Evolutionary conservation across 92 coral and sea anemone species (phyloP), one percentile per base, ranked within the genome.

Genomic region (Montipora capitata): DNA sequence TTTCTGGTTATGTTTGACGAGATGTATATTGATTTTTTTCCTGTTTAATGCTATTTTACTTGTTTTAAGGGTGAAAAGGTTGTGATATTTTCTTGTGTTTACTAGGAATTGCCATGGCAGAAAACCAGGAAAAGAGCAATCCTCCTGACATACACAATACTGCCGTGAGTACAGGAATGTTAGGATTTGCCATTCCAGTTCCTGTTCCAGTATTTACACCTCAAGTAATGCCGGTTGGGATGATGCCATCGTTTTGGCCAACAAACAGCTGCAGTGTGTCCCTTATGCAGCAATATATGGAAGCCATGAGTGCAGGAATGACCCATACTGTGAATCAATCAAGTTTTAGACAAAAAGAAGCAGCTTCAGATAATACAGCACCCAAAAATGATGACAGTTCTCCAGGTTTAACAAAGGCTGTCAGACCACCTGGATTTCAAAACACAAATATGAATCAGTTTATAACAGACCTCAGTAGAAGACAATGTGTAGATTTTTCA

Each of bases 181-280:
- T 84, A 40, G 82, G 92, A 35, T 85, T 94, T 65, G 85, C 89
- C 18, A 68, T 91, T 66, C 87, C 93, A 35, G 18, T 91, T 59
- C 95, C 95, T 11, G 41, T 85, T 15, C 98, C 92, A 62, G 68
- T 94, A 10, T 83, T 89, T 35, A 82, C 88, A 18, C 95, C 94
- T 59, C 95, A 83, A 43, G 57, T 84, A 11, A 83, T 86, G 71
- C 98, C 98, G 0, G 77, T 92, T 49, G 74, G 95, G 16, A 59
- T 94, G 88, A 20, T 92, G 64, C 88, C 91, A 16, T 85, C 81
- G 9, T 54, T 91, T 39, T 87, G 88, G 91, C 89, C 94, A 44
- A 51, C 93, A 6, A 83, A 79, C 56, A 69, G 35, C 35, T 27
- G 35, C 35, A 27, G 58, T 52, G 62, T 74, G 10, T 73, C 77